phyloP scores from a whole-genome alignment of 2,888 invertebrate species.

The Steromphala cineraria region DNA sequence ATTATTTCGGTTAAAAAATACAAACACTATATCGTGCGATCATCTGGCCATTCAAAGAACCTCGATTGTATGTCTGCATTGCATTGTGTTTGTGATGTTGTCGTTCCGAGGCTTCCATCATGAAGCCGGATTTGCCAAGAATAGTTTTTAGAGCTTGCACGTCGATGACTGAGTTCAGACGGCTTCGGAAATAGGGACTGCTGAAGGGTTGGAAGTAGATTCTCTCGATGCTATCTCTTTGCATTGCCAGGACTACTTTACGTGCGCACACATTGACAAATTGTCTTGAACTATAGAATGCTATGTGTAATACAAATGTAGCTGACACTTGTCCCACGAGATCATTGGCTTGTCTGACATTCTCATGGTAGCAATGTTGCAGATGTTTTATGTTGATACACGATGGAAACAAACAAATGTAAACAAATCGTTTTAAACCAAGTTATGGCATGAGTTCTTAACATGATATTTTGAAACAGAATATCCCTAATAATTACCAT shows the following conservation, averaged over 20 bases:
- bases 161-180: neutral
- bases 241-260: neutral
- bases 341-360: too few species aligned
- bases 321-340: too few species aligned
- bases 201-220: neutral
- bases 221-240: neutral
- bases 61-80: neutral
- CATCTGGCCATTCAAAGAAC: neutral
- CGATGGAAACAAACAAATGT: too few species aligned
- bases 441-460: too few species aligned
- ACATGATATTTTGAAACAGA: too few species aligned
- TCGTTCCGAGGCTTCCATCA: neutral
- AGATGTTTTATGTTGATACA: too few species aligned
- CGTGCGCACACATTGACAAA: neutral
- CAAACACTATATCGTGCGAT: too few species aligned
- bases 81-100: neutral
- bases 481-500: neutral
- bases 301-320: too few species aligned
- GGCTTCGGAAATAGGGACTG: neutral
- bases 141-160: neutral
- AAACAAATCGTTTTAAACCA: too few species aligned
- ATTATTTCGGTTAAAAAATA: neutral
- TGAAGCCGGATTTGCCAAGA: neutral
- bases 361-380: too few species aligned
- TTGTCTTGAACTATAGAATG: neutral